Evolutionary conservation across 2,797 vertebrate genomes (phyloP).

Genomic region (Fratercula arctica): DNA sequence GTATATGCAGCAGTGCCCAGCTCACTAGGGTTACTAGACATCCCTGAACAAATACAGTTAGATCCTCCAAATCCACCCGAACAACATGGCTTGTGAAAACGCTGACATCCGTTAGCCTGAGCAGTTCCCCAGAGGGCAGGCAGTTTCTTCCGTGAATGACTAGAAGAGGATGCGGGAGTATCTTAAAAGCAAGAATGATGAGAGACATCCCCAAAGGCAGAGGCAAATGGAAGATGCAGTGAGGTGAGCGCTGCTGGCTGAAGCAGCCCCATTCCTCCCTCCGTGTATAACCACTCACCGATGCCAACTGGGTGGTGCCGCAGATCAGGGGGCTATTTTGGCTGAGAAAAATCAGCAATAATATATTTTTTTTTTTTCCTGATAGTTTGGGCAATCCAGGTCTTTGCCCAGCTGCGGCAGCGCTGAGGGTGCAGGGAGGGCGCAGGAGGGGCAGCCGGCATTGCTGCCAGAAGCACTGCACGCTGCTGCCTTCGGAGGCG

Average conservation of each 20-base stretch:
- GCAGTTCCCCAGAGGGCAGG: neutral
- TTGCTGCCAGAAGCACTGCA: neutral
- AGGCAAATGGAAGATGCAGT: neutral
- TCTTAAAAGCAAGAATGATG: neutral
- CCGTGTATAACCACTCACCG: fast-evolving
- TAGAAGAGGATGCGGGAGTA: neutral
- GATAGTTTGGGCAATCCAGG: neutral
- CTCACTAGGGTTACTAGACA: neutral
- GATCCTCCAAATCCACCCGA: conserved; percentile 41
- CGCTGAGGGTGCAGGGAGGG: no score
- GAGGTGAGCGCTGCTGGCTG: neutral
- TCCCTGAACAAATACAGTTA: conserved; percentile 20
- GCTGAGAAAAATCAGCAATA: neutral
- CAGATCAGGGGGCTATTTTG: neutral
- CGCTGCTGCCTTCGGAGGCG: fast-evolving
- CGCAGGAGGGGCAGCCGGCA: neutral
- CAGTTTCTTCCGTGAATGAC: neutral
- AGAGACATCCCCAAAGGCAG: neutral
- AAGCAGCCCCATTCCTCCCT: neutral
- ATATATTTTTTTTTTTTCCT: neutral
- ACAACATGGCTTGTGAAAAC: neutral
- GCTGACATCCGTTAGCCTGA: conserved; percentile 14
- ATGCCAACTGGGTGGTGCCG: fast-evolving
- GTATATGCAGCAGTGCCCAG: neutral
- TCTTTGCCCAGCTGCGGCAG: neutral